phyloP scores from a whole-genome alignment of 2,888 invertebrate species.

The Saturnia pavonia region DNA sequence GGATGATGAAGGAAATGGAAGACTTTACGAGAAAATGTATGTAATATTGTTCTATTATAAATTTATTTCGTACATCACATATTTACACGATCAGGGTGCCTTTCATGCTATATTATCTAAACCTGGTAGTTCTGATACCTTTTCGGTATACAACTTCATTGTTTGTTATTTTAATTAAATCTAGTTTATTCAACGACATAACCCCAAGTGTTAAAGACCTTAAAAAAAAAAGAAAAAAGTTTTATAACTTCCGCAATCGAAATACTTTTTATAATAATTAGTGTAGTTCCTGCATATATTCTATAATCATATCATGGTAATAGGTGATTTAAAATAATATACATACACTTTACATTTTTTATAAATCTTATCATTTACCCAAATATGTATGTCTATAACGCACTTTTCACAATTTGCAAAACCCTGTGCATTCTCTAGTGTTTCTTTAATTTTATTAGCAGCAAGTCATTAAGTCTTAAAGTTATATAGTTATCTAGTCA shows the following conservation, averaged over 20 bases:
- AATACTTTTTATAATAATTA: background rate
- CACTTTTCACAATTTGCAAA: background rate
- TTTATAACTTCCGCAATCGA: background rate
- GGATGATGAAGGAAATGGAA: no score
- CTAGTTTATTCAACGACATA: no score
- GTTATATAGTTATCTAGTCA: no score
- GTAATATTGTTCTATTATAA: background rate
- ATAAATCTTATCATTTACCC: background rate
- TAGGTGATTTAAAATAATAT: background rate
- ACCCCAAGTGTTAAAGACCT: no score
- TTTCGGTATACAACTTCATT: no score
- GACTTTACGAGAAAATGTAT: background rate
- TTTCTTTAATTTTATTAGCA: background rate
- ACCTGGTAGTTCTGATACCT: no score
- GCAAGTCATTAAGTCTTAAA: background rate
- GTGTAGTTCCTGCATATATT: background rate
- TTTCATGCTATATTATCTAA: no score
- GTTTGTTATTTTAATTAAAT: no score
- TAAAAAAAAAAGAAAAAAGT: no score
- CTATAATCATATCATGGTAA: background rate
- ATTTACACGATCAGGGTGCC: no score
- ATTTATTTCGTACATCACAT: background rate
- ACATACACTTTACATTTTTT: background rate
- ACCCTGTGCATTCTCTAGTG: background rate
- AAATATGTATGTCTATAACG: background rate